Percentiles rank a stretch among this genome's conserved stretches.
phyloP scores from a whole-genome alignment of 37 sponge, comb jelly and placozoan genomes.

The Cliona cf. orientalis region DNA sequence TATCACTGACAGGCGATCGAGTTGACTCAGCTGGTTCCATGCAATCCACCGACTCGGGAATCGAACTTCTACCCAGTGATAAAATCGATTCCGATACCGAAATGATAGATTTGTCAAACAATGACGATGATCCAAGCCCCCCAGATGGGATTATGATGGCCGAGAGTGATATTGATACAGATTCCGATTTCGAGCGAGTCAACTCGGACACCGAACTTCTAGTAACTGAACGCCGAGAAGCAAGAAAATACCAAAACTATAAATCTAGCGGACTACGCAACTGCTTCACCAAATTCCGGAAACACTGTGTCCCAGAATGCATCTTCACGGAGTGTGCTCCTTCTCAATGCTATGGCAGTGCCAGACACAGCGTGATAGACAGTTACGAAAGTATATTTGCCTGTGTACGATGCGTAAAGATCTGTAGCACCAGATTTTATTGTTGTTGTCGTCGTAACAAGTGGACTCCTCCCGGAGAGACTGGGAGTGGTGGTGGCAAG shows the following conservation, averaged over 20 bases:
- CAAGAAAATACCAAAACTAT: neutral
- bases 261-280: too few species aligned
- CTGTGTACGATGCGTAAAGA: neutral
- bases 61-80: constrained; percentile 15
- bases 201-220: constrained; percentile 35
- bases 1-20: too few species aligned
- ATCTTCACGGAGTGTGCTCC: too few species aligned
- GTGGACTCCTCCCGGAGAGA: too few species aligned
- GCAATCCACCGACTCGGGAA: constrained; percentile 10
- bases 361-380: too few species aligned
- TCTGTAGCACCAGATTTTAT: too few species aligned
- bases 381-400: neutral
- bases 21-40: neutral
- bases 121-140: neutral
- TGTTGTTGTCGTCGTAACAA: too few species aligned
- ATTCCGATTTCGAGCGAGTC: constrained; percentile 13
- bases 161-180: constrained; percentile 50
- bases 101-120: constrained; percentile 2
- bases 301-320: too few species aligned
- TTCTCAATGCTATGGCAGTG: too few species aligned
- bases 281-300: too few species aligned
- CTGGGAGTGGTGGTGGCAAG: neutral
- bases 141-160: neutral
- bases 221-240: neutral
- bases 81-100: constrained; percentile 29